Percentiles rank a stretch among this genome's conserved stretches.
Conservation (phyloP, 2,797 vertebrate species). For the Varecia variegata region DNA sequence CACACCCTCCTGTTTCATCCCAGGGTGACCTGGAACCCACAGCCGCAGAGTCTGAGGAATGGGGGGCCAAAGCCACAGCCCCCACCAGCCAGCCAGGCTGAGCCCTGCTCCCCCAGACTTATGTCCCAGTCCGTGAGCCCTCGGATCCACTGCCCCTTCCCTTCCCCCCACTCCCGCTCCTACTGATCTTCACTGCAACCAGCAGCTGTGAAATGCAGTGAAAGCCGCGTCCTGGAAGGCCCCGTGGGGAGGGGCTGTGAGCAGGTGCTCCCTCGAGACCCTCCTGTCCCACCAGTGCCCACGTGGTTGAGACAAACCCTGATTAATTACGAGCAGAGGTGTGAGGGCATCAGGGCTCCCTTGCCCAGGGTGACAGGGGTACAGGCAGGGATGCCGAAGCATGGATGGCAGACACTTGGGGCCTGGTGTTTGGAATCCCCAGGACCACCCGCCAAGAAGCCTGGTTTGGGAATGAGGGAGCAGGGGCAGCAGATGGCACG, state of each 20-base stretch:
- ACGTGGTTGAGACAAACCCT: neutral
- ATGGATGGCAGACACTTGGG: neutral
- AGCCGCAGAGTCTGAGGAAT: neutral
- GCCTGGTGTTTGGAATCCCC: neutral
- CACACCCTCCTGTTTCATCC: neutral
- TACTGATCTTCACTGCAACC: constrained; percentile 64
- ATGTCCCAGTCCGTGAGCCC: neutral
- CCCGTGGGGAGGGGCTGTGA: neutral
- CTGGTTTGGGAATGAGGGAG: too few species aligned
- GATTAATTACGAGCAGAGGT: too few species aligned
- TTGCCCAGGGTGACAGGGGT: neutral
- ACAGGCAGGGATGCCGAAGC: neutral
- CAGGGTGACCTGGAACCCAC: neutral
- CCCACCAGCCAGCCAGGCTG: too few species aligned
- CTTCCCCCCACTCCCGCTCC: neutral
- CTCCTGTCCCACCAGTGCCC: neutral
- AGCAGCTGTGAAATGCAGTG: constrained; percentile 41
- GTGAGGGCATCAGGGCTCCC: neutral
- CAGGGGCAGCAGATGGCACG: neutral
- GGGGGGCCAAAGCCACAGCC: neutral
- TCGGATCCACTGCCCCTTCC: neutral
- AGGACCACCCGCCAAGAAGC: neutral
- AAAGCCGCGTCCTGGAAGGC: neutral
- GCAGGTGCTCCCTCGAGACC: neutral
- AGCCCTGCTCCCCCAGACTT: neutral